These are phyloP conservation scores for Platanista minor DNA, from an alignment of 2,113 vertebrate species.

Conservation along the genomic window DNA sequence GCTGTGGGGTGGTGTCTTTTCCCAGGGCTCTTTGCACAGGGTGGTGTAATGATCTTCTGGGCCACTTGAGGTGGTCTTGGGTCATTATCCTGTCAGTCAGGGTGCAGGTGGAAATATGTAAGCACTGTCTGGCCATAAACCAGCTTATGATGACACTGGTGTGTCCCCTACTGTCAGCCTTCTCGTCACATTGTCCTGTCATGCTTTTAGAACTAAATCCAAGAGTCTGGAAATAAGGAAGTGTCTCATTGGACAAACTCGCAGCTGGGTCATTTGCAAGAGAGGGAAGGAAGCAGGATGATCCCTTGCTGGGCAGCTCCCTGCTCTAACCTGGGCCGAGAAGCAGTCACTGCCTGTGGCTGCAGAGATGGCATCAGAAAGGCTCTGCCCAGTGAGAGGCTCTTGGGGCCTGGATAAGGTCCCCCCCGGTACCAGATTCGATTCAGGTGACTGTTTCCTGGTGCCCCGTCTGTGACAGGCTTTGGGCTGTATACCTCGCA, in stretches of 20 bases:
- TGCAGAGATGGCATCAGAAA: not conserved
- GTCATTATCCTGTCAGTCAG: not conserved
- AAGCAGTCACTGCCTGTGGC: not conserved
- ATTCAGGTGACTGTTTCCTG: not conserved
- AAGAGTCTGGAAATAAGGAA: not conserved
- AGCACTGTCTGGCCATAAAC: rapidly evolving
- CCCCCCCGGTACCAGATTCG: not conserved
- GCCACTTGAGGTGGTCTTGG: not conserved
- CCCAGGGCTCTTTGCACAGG: not conserved
- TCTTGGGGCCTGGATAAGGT: not conserved
- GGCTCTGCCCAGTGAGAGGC: not conserved
- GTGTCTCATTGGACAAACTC: not conserved
- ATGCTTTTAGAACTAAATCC: not conserved
- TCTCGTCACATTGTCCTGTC: not conserved
- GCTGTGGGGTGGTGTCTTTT: not conserved
- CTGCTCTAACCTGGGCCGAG: not conserved
- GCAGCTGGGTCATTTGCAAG: not conserved
- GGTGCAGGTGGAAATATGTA: not conserved
- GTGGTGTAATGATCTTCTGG: not conserved
- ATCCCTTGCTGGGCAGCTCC: not conserved
- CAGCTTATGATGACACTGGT: not conserved
- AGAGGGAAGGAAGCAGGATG: not conserved
- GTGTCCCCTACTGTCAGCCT: not conserved
- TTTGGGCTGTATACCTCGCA: not conserved
- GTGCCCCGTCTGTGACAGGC: not conserved